A percentile compares a stretch with the other conserved stretches of the same genome.
Conservation (phyloP, 2,888 invertebrate genomes). For the Scaptomyza caliginosa region DNA sequence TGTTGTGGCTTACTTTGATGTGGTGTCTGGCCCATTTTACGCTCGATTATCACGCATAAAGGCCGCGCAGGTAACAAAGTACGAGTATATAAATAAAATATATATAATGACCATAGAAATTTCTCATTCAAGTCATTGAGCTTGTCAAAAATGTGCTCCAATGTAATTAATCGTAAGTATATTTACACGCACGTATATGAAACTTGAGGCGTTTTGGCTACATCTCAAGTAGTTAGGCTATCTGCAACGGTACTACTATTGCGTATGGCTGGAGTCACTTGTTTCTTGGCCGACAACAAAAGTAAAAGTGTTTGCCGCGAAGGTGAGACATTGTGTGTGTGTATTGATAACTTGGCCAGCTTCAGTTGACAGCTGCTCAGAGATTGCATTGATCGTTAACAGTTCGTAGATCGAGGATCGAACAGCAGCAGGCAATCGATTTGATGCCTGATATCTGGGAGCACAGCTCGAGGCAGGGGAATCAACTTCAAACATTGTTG, state of each 20-base stretch:
- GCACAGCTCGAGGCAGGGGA: background rate
- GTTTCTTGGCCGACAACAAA: conserved; percentile 22
- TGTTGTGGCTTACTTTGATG: conserved; percentile 59
- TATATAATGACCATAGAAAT: conserved; percentile 56
- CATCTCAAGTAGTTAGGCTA: conserved; percentile 19
- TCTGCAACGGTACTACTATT: conserved; percentile 1
- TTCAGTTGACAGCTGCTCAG: conserved; percentile 34
- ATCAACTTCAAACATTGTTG: conserved; percentile 40
- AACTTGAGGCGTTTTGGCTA: conserved; percentile 14
- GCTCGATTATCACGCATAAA: conserved; percentile 63
- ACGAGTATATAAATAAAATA: background rate
- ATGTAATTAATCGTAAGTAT: conserved; percentile 75
- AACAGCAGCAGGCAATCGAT: conserved; percentile 29
- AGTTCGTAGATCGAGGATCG: background rate
- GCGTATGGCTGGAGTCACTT: conserved; percentile 22
- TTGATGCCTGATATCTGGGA: conserved; percentile 22
- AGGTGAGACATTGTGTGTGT: conserved; percentile 30
- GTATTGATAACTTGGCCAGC: conserved; percentile 26
- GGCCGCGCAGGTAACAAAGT: conserved; percentile 32
- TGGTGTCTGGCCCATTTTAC: conserved; percentile 69
- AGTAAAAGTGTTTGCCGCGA: conserved; percentile 51
- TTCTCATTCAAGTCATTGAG: conserved; percentile 59
- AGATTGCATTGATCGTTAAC: conserved; percentile 2
- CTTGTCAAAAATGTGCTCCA: conserved; percentile 52
- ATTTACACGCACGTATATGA: conserved; percentile 53